Evolutionary conservation across 2,888 invertebrate species (phyloP).

Genomic region (Lacanobia oleracea): DNA sequence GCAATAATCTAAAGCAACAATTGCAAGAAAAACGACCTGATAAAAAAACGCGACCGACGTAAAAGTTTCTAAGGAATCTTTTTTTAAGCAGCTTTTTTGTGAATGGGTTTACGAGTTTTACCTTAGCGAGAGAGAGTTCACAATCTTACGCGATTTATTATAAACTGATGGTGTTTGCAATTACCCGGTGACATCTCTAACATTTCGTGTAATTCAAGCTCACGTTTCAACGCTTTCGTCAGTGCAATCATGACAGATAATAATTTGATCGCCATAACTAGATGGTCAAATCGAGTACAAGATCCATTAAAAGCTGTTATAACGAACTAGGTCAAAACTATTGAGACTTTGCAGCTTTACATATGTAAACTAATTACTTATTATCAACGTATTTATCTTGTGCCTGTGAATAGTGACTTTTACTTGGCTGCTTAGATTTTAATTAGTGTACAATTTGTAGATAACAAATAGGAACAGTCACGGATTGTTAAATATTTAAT

Average conservation of each 20-base stretch:
- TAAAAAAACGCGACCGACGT: no score
- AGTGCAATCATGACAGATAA: conserved; percentile 5
- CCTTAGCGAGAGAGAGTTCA: neutral
- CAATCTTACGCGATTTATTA: neutral
- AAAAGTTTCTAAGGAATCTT: no score
- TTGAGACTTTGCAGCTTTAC: conserved; percentile 42
- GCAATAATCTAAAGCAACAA: no score
- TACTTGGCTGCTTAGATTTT: conserved; percentile 35
- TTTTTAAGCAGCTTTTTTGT: no score
- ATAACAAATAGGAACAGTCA: conserved; percentile 41
- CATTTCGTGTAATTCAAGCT: neutral
- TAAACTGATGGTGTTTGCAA: neutral
- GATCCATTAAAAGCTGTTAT: conserved; percentile 39
- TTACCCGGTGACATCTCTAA: neutral
- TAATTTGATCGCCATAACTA: conserved; percentile 27
- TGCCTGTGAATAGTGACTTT: conserved; percentile 27
- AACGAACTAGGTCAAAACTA: conserved; percentile 49
- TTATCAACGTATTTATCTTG: conserved; percentile 35
- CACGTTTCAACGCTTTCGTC: conserved; percentile 17
- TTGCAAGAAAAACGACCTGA: no score
- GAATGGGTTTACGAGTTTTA: neutral
- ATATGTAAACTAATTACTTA: conserved; percentile 42
- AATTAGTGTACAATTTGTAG: conserved; percentile 39
- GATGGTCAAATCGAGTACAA: neutral
- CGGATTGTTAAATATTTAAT: conserved; percentile 45